Conservation (phyloP, 2,113 vertebrate species). For the Barnardius zonarius region DNA sequence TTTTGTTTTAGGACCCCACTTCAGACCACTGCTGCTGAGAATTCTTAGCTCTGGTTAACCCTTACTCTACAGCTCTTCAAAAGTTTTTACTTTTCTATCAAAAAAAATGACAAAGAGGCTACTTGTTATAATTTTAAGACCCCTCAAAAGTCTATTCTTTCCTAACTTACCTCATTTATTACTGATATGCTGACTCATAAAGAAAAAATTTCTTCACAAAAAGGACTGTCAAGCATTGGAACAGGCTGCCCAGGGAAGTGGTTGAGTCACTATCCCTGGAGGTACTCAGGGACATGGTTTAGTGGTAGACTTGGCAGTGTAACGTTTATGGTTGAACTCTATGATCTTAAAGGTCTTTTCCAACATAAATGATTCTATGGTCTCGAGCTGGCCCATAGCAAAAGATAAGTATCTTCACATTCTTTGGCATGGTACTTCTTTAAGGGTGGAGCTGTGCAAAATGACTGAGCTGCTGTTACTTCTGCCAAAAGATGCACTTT, state of each 20-base stretch:
- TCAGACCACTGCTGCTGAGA: neutral
- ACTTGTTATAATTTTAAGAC: neutral
- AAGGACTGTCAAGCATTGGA: neutral
- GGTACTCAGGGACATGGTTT: neutral
- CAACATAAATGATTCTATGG: neutral
- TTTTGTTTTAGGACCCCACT: neutral
- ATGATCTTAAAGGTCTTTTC: neutral
- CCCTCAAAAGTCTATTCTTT: neutral
- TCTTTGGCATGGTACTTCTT: neutral
- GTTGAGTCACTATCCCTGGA: neutral
- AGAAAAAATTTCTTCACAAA: neutral
- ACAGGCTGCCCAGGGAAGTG: neutral
- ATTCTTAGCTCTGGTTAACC: neutral
- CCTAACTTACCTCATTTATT: neutral
- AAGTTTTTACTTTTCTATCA: neutral
- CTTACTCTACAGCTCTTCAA: neutral
- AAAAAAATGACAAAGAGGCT: neutral
- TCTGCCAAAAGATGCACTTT: neutral
- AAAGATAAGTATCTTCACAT: neutral
- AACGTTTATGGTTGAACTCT: accelerated
- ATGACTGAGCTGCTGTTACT: neutral
- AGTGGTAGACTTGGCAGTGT: neutral
- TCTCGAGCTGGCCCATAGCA: neutral
- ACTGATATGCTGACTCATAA: neutral
- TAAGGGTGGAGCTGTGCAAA: neutral